Base-by-base conservation (phyloP, 2,888 invertebrate species). In the Carpatolechia fugitivella region DNA sequence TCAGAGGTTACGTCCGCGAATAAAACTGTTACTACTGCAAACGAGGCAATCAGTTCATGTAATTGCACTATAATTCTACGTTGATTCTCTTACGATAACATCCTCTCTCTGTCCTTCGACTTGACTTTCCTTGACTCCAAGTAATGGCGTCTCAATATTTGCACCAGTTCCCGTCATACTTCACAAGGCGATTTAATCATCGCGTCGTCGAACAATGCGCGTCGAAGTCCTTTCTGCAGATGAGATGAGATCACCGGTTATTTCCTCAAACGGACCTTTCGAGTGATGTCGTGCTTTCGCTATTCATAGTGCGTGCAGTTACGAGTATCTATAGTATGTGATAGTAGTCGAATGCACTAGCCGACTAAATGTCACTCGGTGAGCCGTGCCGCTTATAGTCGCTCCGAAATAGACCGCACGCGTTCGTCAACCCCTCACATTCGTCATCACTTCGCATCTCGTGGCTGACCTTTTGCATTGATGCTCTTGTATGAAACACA, bases 401-500 rank as follows among this genome's bases (percentile, higher is more conserved):
- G 87, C 78, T 84, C 86, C 80, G 72, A 90, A 90, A 90, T 90
- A 90, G 89, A 85, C 69, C 69, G 73, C 66, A 64, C 68, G 84
- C 89, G 89, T 88, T 90, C 89, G 85, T 81, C 89, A 89, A 90
- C 89, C 89, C 82, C 87, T 84, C 73, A 76, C 83, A 82, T 80
- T 83, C 83, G 83, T 85, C 86, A 85, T 81, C 80, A 70, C 62
- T 66, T 68, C 69, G 61, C 68, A 46, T 65, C 62, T 66, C 70
- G 68, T 68, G 64, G 62, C 69, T 74, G 76, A 74, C 79, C 80
- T 77, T 76, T 78, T 85, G 80, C 86, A 88, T 80, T 74, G 82
- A 68, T 66, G 73, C 61, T 66, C 54, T 61, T 67, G 61, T 64
- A 63, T 65, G 59, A 55, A 59, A 61, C 63, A 66, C 64, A 61